Base-by-base conservation (phyloP, 2,113 vertebrate genomes). In the Brachyhypopomus gauderio region DNA sequence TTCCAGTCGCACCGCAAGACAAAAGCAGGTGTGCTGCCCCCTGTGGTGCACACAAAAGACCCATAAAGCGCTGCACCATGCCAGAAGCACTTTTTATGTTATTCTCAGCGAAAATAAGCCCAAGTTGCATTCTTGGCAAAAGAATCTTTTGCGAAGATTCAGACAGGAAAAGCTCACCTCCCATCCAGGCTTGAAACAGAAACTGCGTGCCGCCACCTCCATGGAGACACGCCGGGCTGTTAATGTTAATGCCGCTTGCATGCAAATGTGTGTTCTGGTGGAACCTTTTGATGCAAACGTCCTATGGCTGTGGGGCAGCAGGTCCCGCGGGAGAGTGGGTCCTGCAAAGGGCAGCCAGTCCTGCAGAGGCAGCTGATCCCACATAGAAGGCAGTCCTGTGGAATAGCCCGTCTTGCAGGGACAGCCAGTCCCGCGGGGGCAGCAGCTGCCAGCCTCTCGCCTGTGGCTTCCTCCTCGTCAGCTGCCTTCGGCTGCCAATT, bases 361-460 rank as follows among this genome's bases (percentile, higher is more conserved):
- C 30, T 30, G 30, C 30, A 30, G 30, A 30, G 30, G 30, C 30
- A 30, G 30, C 30, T 30, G 30, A 3, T 30, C 83, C 91, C 86
- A 89, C 86, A 87, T 80, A 82, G 30, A 1, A 30, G 30, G 30
- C 30, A 30, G 30, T 30, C 30, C 30, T 3, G 30, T 30, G 30
- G 30, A 30, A 30, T 30, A 30, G 30, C 30, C 87, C 85, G 88
- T 89, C 86, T 87, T 82, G 80, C 62, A 69, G 30, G 76, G 79
- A 25, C 63, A 84, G 72, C 85, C 84, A 88, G 87, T 84, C 83
- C 91, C 86, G 89, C 86, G 88, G 81, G 72, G 14, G 0, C 22
- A 67, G 85, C 90, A 91, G 88, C 88, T 91, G 90, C 83, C 86
- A 85, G 87, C 76, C 81, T 88, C 86, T 87, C 84, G 70, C 77